Evolutionary conservation across 2,888 invertebrate species (phyloP).

Genomic region (Siphlonurus alternatus): DNA sequence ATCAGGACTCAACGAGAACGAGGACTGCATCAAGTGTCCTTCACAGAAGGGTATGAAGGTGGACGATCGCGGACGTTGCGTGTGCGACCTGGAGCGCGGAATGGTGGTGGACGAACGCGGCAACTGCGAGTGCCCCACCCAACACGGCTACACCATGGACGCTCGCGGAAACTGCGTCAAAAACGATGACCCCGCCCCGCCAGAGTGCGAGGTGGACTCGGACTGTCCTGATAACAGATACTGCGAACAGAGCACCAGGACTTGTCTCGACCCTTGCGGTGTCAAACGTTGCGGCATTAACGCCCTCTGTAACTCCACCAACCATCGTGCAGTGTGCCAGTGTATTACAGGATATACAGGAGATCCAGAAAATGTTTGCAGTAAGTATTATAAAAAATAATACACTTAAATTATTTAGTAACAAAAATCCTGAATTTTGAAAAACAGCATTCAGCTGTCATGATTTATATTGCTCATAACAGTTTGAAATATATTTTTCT

Average conservation of each 20-base stretch:
- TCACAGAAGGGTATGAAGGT: conserved; percentile 43
- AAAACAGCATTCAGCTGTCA: too few relatives aligned
- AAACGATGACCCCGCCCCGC: conserved; percentile 21
- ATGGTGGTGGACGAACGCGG: conserved; percentile 59
- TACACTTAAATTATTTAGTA: too few relatives aligned
- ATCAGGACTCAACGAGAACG: conserved; percentile 55
- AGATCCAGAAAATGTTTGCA: conserved; percentile 57
- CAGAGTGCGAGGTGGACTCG: conserved; percentile 47
- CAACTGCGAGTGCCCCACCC: conserved; percentile 55
- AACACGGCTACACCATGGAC: conserved; percentile 47
- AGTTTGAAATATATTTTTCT: too few relatives aligned
- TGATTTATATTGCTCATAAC: too few relatives aligned
- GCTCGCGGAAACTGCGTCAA: conserved; percentile 40
- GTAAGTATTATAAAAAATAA: conserved; percentile 36
- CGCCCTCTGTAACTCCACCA: conserved; percentile 59
- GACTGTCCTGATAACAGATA: conserved; percentile 62
- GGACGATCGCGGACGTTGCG: conserved; percentile 61
- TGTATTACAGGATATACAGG: conserved; percentile 62
- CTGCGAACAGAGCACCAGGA: conserved; percentile 49
- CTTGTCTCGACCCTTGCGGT: conserved; percentile 64
- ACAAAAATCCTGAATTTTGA: too few relatives aligned
- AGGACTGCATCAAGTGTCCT: conserved; percentile 59
- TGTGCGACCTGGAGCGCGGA: conserved; percentile 63
- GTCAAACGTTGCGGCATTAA: conserved; percentile 55
- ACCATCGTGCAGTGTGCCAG: conserved; percentile 58